Percentiles rank a stretch among this genome's conserved stretches.
Evolutionary conservation across 2,113 vertebrate species (phyloP).

Genomic region (Platichthys stellatus): DNA sequence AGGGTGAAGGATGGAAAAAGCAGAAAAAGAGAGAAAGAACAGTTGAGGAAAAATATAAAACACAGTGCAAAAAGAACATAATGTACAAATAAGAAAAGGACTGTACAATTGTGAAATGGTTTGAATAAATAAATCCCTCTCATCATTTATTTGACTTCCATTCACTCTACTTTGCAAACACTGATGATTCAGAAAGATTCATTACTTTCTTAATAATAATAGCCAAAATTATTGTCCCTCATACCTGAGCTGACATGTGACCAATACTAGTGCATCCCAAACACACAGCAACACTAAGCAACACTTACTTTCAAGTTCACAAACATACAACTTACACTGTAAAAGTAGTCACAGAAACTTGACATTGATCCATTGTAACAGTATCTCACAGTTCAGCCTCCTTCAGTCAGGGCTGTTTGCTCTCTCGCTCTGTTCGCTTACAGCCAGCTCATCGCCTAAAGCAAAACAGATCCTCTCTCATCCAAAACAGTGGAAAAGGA

Average conservation of each 20-base stretch:
- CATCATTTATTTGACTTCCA: background rate
- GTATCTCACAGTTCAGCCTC: too few relatives aligned
- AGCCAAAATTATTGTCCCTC: too few relatives aligned
- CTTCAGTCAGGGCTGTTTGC: too few relatives aligned
- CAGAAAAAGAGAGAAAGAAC: background rate
- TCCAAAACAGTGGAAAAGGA: conserved; percentile 2
- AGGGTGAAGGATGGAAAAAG: background rate
- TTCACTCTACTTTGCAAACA: background rate
- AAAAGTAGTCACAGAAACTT: too few relatives aligned
- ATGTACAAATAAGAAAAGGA: background rate
- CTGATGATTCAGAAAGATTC: background rate
- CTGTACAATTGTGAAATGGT: background rate
- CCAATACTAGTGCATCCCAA: too few relatives aligned
- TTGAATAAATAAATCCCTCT: background rate
- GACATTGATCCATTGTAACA: too few relatives aligned
- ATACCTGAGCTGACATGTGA: too few relatives aligned
- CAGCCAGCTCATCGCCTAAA: conserved; percentile 23
- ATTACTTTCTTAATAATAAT: too few relatives aligned
- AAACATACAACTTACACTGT: background rate
- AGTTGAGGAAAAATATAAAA: background rate
- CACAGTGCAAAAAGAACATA: background rate
- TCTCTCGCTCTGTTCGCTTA: conserved; percentile 8
- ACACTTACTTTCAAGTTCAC: background rate
- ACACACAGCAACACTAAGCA: too few relatives aligned
- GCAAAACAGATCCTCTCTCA: conserved; percentile 15